Evolutionary conservation across 2,888 invertebrate genomes (phyloP).

Genomic region (Cepaea hortensis): DNA sequence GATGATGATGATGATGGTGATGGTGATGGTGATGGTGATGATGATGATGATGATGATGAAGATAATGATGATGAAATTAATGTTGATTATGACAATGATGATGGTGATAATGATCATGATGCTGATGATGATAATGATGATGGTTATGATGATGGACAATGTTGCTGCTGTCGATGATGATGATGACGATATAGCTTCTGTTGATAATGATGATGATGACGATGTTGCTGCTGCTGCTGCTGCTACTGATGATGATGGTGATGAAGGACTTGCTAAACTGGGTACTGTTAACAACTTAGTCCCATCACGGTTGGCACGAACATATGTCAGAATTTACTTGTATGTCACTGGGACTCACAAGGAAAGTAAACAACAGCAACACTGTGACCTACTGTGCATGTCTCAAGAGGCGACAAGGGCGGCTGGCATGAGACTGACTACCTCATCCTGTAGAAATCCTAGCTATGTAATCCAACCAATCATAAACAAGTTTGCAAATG

Average conservation of each 20-base stretch:
- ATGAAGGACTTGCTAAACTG: not conserved
- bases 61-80: conserved; percentile 28
- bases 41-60: conserved; percentile 34
- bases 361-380: too few species aligned
- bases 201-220: not conserved
- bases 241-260: not conserved
- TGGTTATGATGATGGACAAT: too few species aligned
- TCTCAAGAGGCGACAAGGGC: too few species aligned
- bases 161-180: not conserved
- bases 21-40: conserved; percentile 1
- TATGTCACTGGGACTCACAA: too few species aligned
- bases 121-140: not conserved
- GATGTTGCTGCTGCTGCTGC: not conserved
- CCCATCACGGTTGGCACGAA: too few species aligned
- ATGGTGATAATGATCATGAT: not conserved
- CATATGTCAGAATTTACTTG: too few species aligned
- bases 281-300: too few species aligned
- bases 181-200: not conserved
- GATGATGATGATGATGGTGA: conserved; percentile 13
- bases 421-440: too few species aligned
- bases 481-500: too few species aligned
- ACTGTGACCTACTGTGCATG: too few species aligned
- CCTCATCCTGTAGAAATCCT: too few species aligned
- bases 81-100: conserved; percentile 20
- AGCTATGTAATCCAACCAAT: too few species aligned